Base-by-base conservation (phyloP, 35 echinoderm and acorn worm species). In the Apostichopus parvimensis region DNA sequence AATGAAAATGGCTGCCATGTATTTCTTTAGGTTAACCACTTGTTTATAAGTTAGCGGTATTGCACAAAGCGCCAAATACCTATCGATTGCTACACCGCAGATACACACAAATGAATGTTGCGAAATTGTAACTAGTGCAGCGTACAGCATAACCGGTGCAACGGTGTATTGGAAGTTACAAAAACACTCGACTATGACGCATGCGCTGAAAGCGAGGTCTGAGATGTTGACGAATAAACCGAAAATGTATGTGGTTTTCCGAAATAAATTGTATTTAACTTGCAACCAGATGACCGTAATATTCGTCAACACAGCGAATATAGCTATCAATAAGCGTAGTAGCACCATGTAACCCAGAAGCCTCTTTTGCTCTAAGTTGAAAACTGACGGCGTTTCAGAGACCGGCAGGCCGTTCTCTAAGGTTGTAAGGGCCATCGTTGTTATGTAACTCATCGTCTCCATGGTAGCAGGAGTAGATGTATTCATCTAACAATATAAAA, bases 31-130 rank as follows among this genome's bases (percentile, higher is more conserved):
- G 4, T 1, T 54, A 6, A 89, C 87, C 34, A 76, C 70, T 21
- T 52, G 81, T 58, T 84, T 84, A 55, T 84, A 84, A 8, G 5
- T 84, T 1, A 84, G 58, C n/a, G 81, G 81, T 21, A 84, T 84
- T 1, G 81, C 81, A 15, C 55, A 58, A 4, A 84, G 56, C 8
- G 81, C 81, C 54, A 84, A 18, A 59, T 84, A 84, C 20, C 81
- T 56, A 11, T 84, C 81, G 15, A 59, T 0, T 4, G 81, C 81
- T 18, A 84, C 81, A 54, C 54, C 81, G 8, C 55, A 6, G 1
- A 84, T 59, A 1, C 54, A 84, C 17, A 84, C 5, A n/a, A 54
- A 2, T 5, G 81, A 84, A 75, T 45, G 34, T 45, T 75, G 71
- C 71, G n/a, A 28, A 28, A 25, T 9, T 0, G 12, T 61, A 1